Base-by-base conservation (phyloP, 2,113 vertebrate species). In the Willisornis vidua region DNA sequence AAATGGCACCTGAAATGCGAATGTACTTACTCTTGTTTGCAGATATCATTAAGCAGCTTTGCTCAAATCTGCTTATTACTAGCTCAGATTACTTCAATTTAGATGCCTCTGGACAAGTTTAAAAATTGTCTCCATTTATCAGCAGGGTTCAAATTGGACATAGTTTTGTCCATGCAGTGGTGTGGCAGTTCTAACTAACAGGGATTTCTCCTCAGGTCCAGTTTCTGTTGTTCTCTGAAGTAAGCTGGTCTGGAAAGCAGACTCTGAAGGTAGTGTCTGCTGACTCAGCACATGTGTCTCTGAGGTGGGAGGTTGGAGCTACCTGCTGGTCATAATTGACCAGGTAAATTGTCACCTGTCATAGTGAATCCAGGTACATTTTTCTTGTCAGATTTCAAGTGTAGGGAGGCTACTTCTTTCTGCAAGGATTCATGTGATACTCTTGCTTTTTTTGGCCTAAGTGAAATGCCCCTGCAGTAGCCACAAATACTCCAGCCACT, bases 21-120 rank as follows among this genome's bases (percentile, higher is more conserved):
- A 82, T 82, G 52, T 46, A 29, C 48, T 86, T 83, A 48, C 4
- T 85, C 54, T 77, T 85, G 54, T 89, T 89, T 90, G 66, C 72
- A 90, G 82, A 86, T 90, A 80, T 28, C 46, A 55, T 72, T 83
- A 80, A 76, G 45, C n/a, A 90, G 45, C 49, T 94, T 77, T 80
- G 61, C 52, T 90, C 57, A 77, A 89, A 86, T 80, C 55, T 72
- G 35, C 75, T 85, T 83, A 67, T 79, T 76, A 65, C 49, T 31
- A 55, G 10, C 57, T 75, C 54, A 74, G 28, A 58, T 0, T 0
- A 35, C 67, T 90, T 88, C 58, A 52, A 13, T 66, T 58, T 37
- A 29, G 55, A 18, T 81, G n/a, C 65, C 31, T 76, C 54, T 49
- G 37, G n/a, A 87, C 58, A 46, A 41, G 1, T 62, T 35, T 45